Percentiles rank a stretch among this genome's conserved stretches.
phyloP scores from a whole-genome alignment of 2,113 vertebrate genomes.

The Phocoena sinus region DNA sequence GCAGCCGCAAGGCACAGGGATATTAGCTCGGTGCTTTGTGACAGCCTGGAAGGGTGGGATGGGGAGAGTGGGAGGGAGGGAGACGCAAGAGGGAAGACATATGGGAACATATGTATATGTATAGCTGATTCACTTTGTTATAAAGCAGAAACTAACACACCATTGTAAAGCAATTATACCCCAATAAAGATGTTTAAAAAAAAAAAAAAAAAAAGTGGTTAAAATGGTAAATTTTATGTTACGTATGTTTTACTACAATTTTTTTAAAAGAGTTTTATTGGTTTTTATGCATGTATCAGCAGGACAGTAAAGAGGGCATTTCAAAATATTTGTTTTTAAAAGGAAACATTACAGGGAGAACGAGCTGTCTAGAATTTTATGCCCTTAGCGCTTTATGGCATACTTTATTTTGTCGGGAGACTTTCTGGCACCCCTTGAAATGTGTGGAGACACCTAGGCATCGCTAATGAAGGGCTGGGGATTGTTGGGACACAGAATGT shows the following conservation, averaged over 20 bases:
- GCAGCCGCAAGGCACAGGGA: too few relatives aligned
- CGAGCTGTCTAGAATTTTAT: constrained; percentile 50
- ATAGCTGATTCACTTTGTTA: too few relatives aligned
- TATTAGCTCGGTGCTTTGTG: too few relatives aligned
- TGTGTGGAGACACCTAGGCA: constrained; percentile 41
- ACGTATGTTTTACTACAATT: background rate
- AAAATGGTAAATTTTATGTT: background rate
- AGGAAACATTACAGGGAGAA: constrained; percentile 29
- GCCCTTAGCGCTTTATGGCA: constrained; percentile 36
- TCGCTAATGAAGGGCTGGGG: constrained; percentile 29
- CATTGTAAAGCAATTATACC: too few relatives aligned
- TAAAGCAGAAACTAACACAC: too few relatives aligned
- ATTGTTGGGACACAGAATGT: background rate
- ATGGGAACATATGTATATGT: too few relatives aligned
- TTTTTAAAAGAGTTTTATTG: background rate
- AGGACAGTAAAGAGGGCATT: constrained; percentile 52
- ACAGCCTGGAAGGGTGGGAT: too few relatives aligned
- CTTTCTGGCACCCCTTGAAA: constrained; percentile 67
- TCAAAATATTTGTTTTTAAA: constrained; percentile 62
- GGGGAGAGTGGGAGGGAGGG: too few relatives aligned
- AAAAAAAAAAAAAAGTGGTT: background rate
- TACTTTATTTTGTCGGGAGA: constrained; percentile 67
- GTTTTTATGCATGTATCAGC: constrained; percentile 15
- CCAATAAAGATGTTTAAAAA: too few relatives aligned
- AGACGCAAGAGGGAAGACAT: too few relatives aligned